phyloP scores from a whole-genome alignment of 2,113 vertebrate species.

The Alethe diademata region DNA sequence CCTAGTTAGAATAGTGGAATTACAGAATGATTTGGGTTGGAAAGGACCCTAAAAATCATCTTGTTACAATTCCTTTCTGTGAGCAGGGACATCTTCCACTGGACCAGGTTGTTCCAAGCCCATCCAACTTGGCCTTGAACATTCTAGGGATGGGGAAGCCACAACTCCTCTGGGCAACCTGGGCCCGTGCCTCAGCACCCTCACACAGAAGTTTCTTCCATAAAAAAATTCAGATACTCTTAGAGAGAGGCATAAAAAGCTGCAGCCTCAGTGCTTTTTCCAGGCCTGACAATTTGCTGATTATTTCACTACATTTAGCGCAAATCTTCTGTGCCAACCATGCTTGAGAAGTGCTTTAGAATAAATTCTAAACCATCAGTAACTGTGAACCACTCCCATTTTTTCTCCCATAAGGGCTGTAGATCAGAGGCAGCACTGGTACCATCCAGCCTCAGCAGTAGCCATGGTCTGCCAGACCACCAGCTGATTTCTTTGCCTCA shows the following conservation, averaged over 20 bases:
- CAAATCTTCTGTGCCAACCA: accelerated
- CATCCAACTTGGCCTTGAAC: background rate
- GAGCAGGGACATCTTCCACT: background rate
- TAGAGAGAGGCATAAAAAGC: background rate
- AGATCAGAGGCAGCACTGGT: background rate
- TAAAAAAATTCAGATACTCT: background rate
- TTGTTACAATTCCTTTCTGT: background rate
- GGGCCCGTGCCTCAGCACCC: background rate
- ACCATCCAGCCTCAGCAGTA: background rate
- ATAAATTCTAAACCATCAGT: background rate
- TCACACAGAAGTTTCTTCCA: background rate
- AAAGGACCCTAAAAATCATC: background rate
- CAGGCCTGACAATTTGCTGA: background rate
- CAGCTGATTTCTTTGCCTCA: background rate
- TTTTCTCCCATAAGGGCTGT: background rate
- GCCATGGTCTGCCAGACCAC: background rate
- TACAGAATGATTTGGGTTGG: background rate
- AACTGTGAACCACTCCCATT: background rate
- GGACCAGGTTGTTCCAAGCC: background rate
- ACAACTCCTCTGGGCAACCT: background rate
- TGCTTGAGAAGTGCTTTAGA: background rate
- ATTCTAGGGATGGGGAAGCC: background rate
- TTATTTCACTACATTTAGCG: background rate
- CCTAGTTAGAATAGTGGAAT: background rate
- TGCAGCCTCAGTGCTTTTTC: background rate